phyloP scores from a whole-genome alignment of 2,113 vertebrate genomes.

The Vidua macroura region DNA sequence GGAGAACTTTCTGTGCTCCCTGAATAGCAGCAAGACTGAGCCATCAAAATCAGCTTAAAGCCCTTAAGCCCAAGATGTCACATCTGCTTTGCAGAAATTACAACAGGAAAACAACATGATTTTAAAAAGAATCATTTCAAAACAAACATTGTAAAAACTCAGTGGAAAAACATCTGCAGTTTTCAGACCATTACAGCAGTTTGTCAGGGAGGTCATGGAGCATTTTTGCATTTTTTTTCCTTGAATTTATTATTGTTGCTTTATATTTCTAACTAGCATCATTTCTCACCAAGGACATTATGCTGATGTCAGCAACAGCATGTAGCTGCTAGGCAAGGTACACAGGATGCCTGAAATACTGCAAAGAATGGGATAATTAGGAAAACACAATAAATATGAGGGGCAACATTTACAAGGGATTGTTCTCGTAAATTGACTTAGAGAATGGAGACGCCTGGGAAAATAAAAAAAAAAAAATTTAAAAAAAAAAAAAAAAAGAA shows the following conservation, averaged over 20 bases:
- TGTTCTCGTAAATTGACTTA: background rate
- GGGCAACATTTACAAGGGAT: background rate
- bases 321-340: background rate
- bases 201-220: conserved; percentile 40
- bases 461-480: background rate
- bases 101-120: conserved; percentile 49
- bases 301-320: conserved; percentile 4
- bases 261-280: conserved; percentile 13
- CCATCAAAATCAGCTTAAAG: conserved; percentile 13
- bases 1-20: background rate
- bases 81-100: conserved; percentile 66
- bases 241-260: conserved; percentile 49
- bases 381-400: background rate
- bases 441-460: background rate
- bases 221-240: conserved; percentile 9
- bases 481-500: background rate
- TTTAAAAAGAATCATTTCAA: background rate
- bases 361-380: background rate
- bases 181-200: conserved; percentile 22
- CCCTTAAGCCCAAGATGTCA: conserved; percentile 29
- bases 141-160: conserved; percentile 57
- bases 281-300: conserved; percentile 17
- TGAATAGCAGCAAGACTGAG: background rate
- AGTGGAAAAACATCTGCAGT: conserved; percentile 63
- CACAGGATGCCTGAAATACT: background rate